Percentiles rank a stretch among this genome's conserved stretches.
Conservation (phyloP, 2,797 vertebrate species). For the Netta rufina region DNA sequence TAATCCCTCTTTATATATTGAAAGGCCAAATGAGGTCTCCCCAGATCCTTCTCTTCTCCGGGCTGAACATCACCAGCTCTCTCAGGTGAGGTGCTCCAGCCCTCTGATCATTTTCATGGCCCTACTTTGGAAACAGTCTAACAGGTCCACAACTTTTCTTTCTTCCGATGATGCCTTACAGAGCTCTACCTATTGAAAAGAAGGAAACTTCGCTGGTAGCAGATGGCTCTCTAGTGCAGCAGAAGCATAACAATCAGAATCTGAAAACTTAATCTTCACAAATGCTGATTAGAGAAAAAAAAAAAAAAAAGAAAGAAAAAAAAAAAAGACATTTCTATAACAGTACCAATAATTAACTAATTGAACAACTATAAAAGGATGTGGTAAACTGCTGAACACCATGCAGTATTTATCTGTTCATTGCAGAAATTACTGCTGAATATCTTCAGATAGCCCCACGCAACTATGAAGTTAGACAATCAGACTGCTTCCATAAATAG, state of each 20-base stretch:
- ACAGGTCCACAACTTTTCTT: neutral
- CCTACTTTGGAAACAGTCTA: neutral
- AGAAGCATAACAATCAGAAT: neutral
- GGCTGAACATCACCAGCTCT: too few species aligned
- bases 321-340: neutral
- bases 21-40: neutral
- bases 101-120: neutral
- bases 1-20: neutral
- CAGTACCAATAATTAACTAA: constrained; percentile 17
- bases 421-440: neutral
- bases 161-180: neutral
- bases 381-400: neutral
- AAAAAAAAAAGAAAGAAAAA: too few species aligned
- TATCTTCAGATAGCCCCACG: neutral
- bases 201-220: neutral
- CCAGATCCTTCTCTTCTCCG: too few species aligned
- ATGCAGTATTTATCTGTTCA: neutral
- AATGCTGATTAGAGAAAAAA: neutral
- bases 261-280: constrained; percentile 11
- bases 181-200: constrained; percentile 25
- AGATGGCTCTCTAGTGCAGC: neutral
- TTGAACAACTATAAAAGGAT: constrained; percentile 2
- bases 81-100: neutral
- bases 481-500: constrained; percentile 1
- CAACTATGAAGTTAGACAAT: neutral